Evolutionary conservation across 2,888 invertebrate genomes (phyloP).

Genomic region (Keiferia lycopersicella): DNA sequence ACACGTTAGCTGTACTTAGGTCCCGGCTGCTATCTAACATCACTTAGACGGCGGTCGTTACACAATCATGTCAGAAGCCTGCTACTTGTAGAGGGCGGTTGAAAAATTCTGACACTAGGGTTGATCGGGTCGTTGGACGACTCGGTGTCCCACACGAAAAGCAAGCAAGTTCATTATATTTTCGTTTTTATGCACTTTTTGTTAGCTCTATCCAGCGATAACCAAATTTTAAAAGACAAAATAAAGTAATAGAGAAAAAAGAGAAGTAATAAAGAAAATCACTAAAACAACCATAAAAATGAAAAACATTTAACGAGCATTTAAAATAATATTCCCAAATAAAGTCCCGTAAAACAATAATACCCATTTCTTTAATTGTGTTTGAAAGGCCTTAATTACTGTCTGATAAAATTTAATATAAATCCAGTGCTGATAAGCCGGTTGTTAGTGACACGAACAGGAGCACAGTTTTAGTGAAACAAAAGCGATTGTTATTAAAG

Average conservation of each 20-base stretch:
- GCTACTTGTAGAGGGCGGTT: too few species aligned
- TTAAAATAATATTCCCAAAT: not conserved
- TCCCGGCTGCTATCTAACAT: too few species aligned
- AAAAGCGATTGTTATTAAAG: slow-evolving; percentile 20
- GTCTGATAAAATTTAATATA: slow-evolving; percentile 24
- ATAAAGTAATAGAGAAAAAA: not conserved
- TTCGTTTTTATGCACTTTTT: too few species aligned
- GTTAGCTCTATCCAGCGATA: too few species aligned
- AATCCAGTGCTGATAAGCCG: slow-evolving; percentile 26
- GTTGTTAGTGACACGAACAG: slow-evolving; percentile 30
- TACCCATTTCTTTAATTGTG: slow-evolving; percentile 24
- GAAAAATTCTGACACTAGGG: too few species aligned
- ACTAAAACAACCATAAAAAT: not conserved
- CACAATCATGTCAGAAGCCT: too few species aligned
- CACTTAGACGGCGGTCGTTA: too few species aligned
- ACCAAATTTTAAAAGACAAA: too few species aligned
- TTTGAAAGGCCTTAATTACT: slow-evolving; percentile 29
- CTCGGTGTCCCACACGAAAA: too few species aligned
- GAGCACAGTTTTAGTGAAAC: slow-evolving; percentile 27
- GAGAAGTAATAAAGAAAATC: not conserved
- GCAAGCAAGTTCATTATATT: too few species aligned
- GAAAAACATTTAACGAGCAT: not conserved
- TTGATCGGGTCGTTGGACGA: too few species aligned
- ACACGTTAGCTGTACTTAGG: too few species aligned
- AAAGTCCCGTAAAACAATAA: slow-evolving; percentile 6